Evolutionary conservation across 2,888 invertebrate genomes (phyloP), one percentile per base, ranked within the genome.

Genomic region (Ganaspis brasiliensis): DNA sequence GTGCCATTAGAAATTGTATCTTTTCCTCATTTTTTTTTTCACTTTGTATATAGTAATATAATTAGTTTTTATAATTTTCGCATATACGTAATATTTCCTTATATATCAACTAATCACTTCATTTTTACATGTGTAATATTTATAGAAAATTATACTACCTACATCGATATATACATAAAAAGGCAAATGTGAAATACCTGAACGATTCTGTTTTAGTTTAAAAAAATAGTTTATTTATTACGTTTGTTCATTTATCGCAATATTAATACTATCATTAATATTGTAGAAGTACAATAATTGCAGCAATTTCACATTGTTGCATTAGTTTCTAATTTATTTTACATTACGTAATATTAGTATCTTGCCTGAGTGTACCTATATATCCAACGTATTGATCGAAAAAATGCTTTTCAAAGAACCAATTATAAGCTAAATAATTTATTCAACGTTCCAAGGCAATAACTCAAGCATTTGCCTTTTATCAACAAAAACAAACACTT

Each of bases 101-200:
- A 78, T 79, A 75, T 72, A 77, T 79, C 75, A 61, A 76, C 78
- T 79, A 67, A 72, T 82, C 73, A 73, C 78, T 79, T 79, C 76
- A 80, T 80, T 75, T 81, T 74, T 81, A 80, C 83, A 82, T 79
- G 83, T 81, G 77, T 82, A 83, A 74, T 82, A 83, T 86, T 83
- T 88, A 90, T 90, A 90, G 87, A 90, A 91, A 91, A 91, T 91
- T 90, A 89, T 85, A 83, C 89, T 90, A 91, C 86, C 89, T 91
- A 90, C 87, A 88, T 88, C 87, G 82, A 89, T 90, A 91, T 91
- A 86, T 90, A 91, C 90, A 91, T 89, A 88, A 88, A 90, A 91
- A 91, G 91, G 90, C 91, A 91, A 91, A 91, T 88, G 91, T 91
- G 90, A 89, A 89, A 89, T 90, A 90, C 89, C 90, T 88, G 91